Evolutionary conservation across 2,113 vertebrate species (phyloP).

Genomic region (Tinamus guttatus): DNA sequence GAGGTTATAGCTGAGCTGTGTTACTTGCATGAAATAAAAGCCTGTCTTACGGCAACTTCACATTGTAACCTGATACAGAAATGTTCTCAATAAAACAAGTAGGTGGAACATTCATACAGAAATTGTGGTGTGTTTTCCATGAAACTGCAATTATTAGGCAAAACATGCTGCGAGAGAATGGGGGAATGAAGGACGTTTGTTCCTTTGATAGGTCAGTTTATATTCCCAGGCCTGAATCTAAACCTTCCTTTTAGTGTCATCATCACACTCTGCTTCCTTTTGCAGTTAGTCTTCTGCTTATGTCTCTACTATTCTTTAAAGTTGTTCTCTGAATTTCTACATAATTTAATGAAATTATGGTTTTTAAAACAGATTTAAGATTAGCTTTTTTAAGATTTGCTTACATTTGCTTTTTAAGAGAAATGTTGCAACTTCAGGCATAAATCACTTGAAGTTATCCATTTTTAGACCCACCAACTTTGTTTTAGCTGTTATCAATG

Average conservation of each 20-base stretch:
- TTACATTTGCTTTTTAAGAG: neutral
- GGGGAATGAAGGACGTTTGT: neutral
- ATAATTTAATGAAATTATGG: neutral
- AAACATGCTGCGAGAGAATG: neutral
- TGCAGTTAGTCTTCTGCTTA: neutral
- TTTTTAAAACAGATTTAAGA: neutral
- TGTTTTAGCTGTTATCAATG: neutral
- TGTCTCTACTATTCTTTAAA: neutral
- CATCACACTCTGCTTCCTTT: fast-evolving
- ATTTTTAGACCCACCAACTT: neutral
- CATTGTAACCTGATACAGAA: neutral
- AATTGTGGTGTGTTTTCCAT: neutral
- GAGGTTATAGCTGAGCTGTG: constrained; percentile 15
- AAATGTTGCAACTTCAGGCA: fast-evolving
- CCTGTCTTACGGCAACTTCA: neutral
- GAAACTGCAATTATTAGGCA: fast-evolving
- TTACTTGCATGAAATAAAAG: neutral
- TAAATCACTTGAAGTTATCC: neutral
- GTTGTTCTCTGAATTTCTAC: neutral
- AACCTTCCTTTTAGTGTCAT: neutral
- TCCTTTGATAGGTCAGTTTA: neutral
- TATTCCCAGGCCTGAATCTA: fast-evolving
- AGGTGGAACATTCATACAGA: neutral
- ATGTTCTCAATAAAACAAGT: neutral
- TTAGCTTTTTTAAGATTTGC: no score